Evolutionary conservation across 1,140 invertebrate species (phyloP), one percentile per base, ranked within the genome.

Genomic region (Drosophila oshimai): DNA sequence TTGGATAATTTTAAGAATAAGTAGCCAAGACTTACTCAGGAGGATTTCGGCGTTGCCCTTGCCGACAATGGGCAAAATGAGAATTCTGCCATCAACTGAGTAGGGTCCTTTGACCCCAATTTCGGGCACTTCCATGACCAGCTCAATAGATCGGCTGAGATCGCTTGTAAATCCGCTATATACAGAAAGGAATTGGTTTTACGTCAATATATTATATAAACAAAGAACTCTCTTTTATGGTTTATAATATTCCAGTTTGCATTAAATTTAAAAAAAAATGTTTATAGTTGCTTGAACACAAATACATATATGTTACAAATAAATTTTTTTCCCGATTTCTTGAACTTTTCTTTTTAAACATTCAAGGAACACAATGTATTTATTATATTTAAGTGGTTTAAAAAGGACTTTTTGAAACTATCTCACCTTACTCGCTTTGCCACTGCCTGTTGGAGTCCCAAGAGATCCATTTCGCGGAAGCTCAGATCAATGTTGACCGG

Each of bases 31-130:
- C 51, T 50, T 75, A 90, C 89, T 36, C 13, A 90, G 42, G 0
- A 18, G 22, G 12, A 90, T 89, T 26, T 65, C 18, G 1, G 73
- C 67, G 0, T 33, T 28, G n/a, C 93, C 93, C 4, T 91, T 83
- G 18, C 93, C 93, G n/a, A 90, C 80, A 46, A 94, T 92, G 0
- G 93, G 93, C 12, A 93, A 72, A 9, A 94, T 89, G 1, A 94
- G 77, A 5, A 94, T 84, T 54, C 90, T 88, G 15, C 93, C 93
- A 4, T 92, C 89, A 12, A 93, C 87, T 5, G 69, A 73, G 57
- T 94, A 94, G 7, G 92, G 88, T 4, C 91, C 92, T 20, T 90
- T 61, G 0, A 93, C 64, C 1, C 60, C 68, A 1, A 93, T 61
- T 53, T 70, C 55, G 0, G 76, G 81, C 5, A 47, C 41, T 0